Base-by-base conservation (phyloP, 2,797 vertebrate species). In the Myotis myotis region DNA sequence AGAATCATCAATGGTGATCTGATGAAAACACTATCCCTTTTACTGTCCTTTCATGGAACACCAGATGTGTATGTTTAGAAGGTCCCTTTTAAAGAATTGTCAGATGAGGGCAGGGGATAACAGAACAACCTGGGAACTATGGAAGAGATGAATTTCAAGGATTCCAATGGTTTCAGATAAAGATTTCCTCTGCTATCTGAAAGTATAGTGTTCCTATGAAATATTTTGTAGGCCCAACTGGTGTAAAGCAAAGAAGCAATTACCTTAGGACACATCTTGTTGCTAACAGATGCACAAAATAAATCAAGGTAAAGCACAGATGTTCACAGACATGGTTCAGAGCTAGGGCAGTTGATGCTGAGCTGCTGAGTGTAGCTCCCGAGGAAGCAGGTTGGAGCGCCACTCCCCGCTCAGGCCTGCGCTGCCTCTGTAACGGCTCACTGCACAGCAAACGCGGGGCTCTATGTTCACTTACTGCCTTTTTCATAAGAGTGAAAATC, bases 91-190 rank as follows among this genome's bases (percentile, higher is more conserved):
- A 23, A 66, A 85, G 88, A 87, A 74, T 20, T 94, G 66, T 64
- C 28, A 79, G 25, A 33, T 72, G 10, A 87, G 36, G 53, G 19
- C 19, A 49, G 53, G 33, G 25, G 22, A 41, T 88, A 19, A 82
- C 10, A 49, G 44, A 74, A 84, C 8, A 83, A 25, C 60, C 25
- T 81, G 38, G 64, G 20, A 81, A 88, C 20, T 79, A 41, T 64
- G 13, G n/a, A 80, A 91, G 70, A 70, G 28, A 41, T 66, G 75
- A 83, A 75, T 92, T 47, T 82, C 30, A 93, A 87, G 44, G 15
- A 89, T 84, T 87, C 79, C 25, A 49, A 0, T 93, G 72, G 57
- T 88, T 95, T 94, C 75, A 79, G n/a, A 82, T 81, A 85, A 20
- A 82, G 80, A 12, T 82, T 82, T 82, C 20, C 7, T 66, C 30